These are phyloP conservation scores for Anarrhichthys ocellatus DNA, from an alignment of 2,113 vertebrate species.

Conservation along the genomic window DNA sequence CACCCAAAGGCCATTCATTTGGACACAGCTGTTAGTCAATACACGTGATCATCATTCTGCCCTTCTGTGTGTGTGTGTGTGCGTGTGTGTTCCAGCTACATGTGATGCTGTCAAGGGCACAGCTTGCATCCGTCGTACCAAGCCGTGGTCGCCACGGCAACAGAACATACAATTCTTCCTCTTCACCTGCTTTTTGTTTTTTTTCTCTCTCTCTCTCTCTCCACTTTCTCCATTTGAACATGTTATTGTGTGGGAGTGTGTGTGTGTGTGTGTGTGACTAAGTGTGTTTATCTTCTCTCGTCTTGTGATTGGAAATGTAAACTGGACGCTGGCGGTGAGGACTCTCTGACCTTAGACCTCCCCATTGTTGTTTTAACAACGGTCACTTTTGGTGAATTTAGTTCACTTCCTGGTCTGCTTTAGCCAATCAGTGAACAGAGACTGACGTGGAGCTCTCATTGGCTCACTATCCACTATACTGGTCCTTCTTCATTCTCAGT, in stretches of 20 bases:
- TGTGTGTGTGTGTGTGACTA: constrained; percentile 10
- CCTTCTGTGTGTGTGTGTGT: constrained; percentile 16
- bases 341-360: no score
- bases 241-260: background rate
- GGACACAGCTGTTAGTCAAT: constrained; percentile 51
- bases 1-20: constrained; percentile 37
- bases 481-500: background rate
- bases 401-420: constrained; percentile 35
- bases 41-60: constrained; percentile 26
- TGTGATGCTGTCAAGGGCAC: constrained; percentile 57
- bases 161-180: constrained; percentile 58
- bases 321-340: no score
- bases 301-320: no score
- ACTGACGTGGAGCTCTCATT: background rate
- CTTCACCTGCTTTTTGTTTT: constrained; percentile 18
- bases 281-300: no score
- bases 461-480: constrained; percentile 2
- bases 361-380: no score
- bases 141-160: constrained; percentile 62
- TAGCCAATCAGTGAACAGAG: constrained; percentile 20
- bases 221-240: constrained; percentile 19
- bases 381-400: no score
- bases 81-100: background rate
- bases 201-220: no score
- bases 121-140: constrained; percentile 44